phyloP scores from a whole-genome alignment of 2,113 vertebrate species.

The Sinocyclocheilus anophthalmus region DNA sequence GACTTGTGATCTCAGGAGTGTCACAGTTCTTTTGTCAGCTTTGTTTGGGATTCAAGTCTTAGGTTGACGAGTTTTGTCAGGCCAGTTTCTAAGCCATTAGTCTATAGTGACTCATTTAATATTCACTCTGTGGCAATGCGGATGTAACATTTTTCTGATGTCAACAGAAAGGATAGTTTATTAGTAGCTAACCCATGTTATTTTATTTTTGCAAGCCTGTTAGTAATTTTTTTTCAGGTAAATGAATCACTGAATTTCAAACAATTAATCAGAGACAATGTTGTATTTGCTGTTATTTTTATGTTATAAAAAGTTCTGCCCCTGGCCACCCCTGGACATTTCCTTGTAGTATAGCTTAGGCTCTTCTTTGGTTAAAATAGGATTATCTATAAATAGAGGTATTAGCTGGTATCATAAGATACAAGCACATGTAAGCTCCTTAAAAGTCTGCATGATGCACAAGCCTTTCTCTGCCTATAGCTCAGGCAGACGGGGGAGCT shows the following conservation, averaged over 20 bases:
- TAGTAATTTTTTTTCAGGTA: background rate
- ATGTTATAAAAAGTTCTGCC: background rate
- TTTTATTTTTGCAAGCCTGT: background rate
- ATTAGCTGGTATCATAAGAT: slow-evolving; percentile 70
- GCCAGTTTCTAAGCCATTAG: background rate
- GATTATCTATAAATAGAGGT: slow-evolving; percentile 79
- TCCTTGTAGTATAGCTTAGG: slow-evolving; percentile 53
- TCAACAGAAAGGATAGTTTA: background rate
- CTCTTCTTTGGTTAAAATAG: slow-evolving; percentile 69
- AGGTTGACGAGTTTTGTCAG: background rate
- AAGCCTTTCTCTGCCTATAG: slow-evolving; percentile 51
- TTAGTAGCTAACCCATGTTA: background rate
- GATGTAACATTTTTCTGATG: background rate
- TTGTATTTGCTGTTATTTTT: background rate
- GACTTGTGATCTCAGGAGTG: background rate
- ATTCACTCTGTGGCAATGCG: background rate
- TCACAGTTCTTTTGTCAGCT: background rate
- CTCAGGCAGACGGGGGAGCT: slow-evolving; percentile 20
- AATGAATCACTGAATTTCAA: background rate
- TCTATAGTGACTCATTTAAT: background rate
- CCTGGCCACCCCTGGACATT: background rate
- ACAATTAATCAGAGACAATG: background rate
- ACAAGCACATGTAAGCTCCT: slow-evolving; percentile 66
- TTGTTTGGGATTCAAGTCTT: background rate
- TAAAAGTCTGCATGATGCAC: slow-evolving; percentile 59